Conservation (phyloP, 2,888 invertebrate species). For the Trileptium ribeirensis region DNA sequence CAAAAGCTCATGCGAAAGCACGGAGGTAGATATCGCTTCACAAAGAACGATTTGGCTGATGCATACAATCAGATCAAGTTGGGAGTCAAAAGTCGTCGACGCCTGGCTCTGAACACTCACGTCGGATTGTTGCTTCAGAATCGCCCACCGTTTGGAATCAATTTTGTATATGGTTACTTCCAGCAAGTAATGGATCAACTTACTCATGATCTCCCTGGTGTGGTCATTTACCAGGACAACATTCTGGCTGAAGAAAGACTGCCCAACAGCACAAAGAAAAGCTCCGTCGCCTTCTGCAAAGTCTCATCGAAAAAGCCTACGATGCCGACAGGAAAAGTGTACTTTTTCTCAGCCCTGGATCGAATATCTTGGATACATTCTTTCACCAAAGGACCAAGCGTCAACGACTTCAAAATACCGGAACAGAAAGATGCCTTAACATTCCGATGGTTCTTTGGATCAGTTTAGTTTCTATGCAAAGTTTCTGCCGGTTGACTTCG, state of each 20-base stretch:
- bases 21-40: slow-evolving; percentile 1
- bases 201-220: slow-evolving; percentile 21
- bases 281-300: neutral
- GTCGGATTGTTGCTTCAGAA: slow-evolving; percentile 21
- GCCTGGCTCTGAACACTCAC: slow-evolving; percentile 24
- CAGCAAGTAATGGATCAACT: slow-evolving; percentile 27
- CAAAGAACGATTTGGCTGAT: neutral
- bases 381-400: too few species aligned
- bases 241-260: neutral
- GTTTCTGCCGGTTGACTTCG: neutral
- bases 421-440: neutral
- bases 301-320: slow-evolving; percentile 12
- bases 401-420: slow-evolving; percentile 19
- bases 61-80: slow-evolving; percentile 1
- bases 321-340: slow-evolving; percentile 26
- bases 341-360: neutral
- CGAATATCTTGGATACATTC: slow-evolving; percentile 11
- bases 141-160: slow-evolving; percentile 24
- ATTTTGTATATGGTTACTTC: slow-evolving; percentile 23
- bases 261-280: neutral
- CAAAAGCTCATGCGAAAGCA: neutral
- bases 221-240: slow-evolving; percentile 25
- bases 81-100: neutral
- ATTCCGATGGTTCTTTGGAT: neutral
- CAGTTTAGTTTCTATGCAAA: neutral